These are phyloP conservation scores for Meiosimyza decipiens DNA, from an alignment of 2,888 invertebrate genomes.

Conservation along the genomic window DNA sequence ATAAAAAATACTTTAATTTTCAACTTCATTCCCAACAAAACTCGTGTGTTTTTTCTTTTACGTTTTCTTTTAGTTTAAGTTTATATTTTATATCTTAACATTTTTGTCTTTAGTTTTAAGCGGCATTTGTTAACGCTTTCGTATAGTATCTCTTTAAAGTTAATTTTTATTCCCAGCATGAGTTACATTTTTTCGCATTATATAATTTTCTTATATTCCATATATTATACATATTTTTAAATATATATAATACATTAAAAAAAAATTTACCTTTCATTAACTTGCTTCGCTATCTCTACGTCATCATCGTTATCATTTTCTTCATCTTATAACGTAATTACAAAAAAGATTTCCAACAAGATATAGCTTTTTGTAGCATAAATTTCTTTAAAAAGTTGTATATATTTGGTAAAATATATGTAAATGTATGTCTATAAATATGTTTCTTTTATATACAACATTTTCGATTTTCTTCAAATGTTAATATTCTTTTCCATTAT, in stretches of 20 bases:
- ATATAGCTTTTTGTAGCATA: conserved; percentile 46
- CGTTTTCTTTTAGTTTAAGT: conserved; percentile 8
- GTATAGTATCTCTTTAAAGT: conserved; percentile 8
- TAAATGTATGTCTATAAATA: conserved; percentile 47
- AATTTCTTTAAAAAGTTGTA: conserved; percentile 43
- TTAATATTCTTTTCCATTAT: conserved; percentile 23
- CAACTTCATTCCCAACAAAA: neutral
- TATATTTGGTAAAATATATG: conserved; percentile 48
- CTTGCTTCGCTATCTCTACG: neutral
- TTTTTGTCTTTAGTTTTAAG: conserved; percentile 3
- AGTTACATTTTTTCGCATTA: conserved; percentile 15
- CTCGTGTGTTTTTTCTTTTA: conserved; percentile 6
- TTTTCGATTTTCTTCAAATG: conserved; percentile 36
- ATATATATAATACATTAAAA: conserved; percentile 44
- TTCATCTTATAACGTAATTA: conserved; percentile 26
- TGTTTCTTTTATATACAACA: conserved; percentile 48
- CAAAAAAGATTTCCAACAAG: conserved; percentile 48
- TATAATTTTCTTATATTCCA: neutral
- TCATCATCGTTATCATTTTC: neutral
- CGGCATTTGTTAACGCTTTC: conserved; percentile 7
- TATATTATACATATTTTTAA: conserved; percentile 23
- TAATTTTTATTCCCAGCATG: conserved; percentile 26
- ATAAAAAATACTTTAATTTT: conserved; percentile 37
- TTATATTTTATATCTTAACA: conserved; percentile 3
- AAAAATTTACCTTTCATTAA: conserved; percentile 25